phyloP scores from a whole-genome alignment of 2,113 vertebrate genomes.

The Ctenodactylus gundi region DNA sequence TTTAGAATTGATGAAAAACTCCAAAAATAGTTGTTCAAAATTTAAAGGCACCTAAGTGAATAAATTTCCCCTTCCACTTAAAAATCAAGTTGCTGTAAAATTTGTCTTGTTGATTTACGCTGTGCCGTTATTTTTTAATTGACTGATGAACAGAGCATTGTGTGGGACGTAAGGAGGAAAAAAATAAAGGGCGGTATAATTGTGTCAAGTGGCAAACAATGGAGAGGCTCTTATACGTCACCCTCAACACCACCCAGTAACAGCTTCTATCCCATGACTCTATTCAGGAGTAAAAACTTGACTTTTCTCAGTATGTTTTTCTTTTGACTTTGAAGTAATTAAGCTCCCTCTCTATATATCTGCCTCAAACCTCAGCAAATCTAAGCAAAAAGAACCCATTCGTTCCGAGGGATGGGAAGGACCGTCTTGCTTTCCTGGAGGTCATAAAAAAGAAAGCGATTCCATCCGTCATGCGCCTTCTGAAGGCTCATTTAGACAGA shows the following conservation, averaged over 20 bases:
- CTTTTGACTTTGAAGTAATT: conserved; percentile 69
- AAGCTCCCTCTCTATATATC: conserved; percentile 65
- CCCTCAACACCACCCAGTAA: too few species aligned
- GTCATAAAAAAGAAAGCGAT: conserved; percentile 72
- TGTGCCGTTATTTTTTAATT: conserved; percentile 53
- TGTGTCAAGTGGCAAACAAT: conserved; percentile 36
- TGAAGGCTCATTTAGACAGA: conserved; percentile 74
- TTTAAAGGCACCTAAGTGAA: conserved; percentile 62
- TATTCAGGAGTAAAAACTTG: too few species aligned
- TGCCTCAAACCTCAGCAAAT: conserved; percentile 68
- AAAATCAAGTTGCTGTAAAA: too few species aligned
- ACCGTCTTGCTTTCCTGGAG: conserved; percentile 71
- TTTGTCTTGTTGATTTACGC: too few species aligned
- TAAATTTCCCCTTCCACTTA: conserved; percentile 69
- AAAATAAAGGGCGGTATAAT: conserved; percentile 51
- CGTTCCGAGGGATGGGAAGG: conserved; percentile 52
- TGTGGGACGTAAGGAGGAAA: neutral
- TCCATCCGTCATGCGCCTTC: conserved; percentile 70
- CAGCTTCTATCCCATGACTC: neutral
- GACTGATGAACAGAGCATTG: neutral
- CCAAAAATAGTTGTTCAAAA: conserved; percentile 72
- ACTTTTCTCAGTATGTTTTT: neutral
- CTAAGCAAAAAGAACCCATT: conserved; percentile 76
- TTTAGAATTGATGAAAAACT: conserved; percentile 77
- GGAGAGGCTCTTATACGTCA: conserved; percentile 54